A percentile compares a stretch with the other conserved stretches of the same genome.
These are phyloP conservation scores for Phoebastria nigripes DNA, from an alignment of 2,797 vertebrate species.

Conservation along the genomic window DNA sequence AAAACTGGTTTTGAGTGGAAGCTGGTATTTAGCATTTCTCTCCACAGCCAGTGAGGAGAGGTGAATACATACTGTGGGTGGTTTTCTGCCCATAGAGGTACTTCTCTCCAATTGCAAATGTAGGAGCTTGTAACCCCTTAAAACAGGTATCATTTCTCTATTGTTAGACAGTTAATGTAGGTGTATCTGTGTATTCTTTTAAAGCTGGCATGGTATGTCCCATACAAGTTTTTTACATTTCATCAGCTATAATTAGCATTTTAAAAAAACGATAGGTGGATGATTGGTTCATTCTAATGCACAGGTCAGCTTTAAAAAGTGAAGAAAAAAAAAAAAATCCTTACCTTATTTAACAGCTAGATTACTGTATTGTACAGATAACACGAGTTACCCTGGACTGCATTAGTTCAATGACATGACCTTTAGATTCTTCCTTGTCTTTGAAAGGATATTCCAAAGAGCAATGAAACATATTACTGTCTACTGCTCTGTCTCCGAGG, in stretches of 20 bases:
- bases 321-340: neutral
- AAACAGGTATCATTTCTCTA: neutral
- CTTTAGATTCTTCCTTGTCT: constrained; percentile 48
- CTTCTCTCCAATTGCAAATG: neutral
- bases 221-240: neutral
- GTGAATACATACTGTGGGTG: neutral
- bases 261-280: neutral
- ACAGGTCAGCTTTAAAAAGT: neutral
- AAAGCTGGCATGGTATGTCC: neutral
- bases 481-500: neutral
- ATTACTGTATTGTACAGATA: constrained; percentile 3
- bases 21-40: neutral
- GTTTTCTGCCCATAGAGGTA: neutral
- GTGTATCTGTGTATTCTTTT: neutral
- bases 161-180: neutral
- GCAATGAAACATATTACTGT: constrained; percentile 12
- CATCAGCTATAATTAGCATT: neutral
- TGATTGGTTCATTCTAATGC: neutral
- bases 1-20: neutral
- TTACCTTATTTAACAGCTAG: neutral
- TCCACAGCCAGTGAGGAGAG: neutral
- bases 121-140: neutral
- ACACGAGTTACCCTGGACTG: neutral
- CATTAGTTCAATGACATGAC: constrained; percentile 48
- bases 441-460: constrained; percentile 18